Conservation (phyloP, 2,113 vertebrate genomes). For the Talpa occidentalis region DNA sequence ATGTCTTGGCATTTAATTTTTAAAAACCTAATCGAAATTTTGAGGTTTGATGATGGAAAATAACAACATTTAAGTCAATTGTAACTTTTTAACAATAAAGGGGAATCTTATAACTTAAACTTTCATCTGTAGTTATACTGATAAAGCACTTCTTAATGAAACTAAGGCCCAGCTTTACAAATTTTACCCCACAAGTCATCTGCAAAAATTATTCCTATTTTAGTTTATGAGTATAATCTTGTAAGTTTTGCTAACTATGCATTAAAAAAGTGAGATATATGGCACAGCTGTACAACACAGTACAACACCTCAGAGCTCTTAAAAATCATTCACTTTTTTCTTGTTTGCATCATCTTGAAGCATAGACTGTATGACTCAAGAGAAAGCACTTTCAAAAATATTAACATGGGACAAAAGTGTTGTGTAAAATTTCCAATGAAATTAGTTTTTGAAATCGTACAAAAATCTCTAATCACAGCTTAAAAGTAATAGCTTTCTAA, state of each 20-base stretch:
- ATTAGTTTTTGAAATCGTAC: constrained; percentile 52
- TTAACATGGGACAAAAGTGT: neutral
- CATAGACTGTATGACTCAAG: constrained; percentile 5
- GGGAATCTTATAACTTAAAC: neutral
- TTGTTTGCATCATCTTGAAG: neutral
- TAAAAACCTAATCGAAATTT: constrained; percentile 36
- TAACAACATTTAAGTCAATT: constrained; percentile 25
- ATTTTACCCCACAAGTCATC: constrained; percentile 24
- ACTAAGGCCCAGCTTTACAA: neutral
- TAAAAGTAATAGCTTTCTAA: constrained; percentile 42
- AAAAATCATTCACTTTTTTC: neutral
- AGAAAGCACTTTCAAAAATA: neutral
- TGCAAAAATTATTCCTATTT: constrained; percentile 47
- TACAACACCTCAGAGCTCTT: neutral
- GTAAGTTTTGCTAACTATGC: neutral
- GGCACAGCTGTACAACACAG: neutral
- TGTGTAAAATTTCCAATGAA: constrained; percentile 9
- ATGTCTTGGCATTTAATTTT: constrained; percentile 21
- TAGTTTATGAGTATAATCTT: neutral
- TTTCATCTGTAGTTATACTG: neutral
- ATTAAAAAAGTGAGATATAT: neutral
- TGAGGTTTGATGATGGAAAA: neutral
- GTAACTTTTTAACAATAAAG: neutral
- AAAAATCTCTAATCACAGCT: constrained; percentile 20
- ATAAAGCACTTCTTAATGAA: constrained; percentile 23